Evolutionary conservation across 2,113 vertebrate genomes (phyloP), one percentile per base, ranked within the genome.

Genomic region (Gavialis gangeticus): DNA sequence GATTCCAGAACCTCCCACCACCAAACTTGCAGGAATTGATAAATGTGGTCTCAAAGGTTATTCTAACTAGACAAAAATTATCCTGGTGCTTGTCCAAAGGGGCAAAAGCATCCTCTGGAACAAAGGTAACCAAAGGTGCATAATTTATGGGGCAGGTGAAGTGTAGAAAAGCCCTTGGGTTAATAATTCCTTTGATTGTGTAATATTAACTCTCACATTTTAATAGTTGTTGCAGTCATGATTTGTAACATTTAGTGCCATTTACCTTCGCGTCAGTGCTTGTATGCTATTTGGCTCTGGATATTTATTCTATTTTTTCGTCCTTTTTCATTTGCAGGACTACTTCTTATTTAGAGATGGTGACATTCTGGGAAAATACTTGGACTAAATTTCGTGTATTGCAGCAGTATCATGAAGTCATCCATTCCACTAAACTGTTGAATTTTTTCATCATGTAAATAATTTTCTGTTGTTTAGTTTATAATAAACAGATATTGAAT

Each of bases 301-400:
- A 34, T 34, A 34, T 34, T 34, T 34, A 34, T 75, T 55, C 58
- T 64, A 75, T 75, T 46, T 12, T 98, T 64, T 75, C 64, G n/a
- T 12, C 97, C 67, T 88, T 57, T 96, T 3, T 89, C 85, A 82
- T 88, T 62, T 97, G 60, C 96, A 99, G 99, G 99, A 99, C 85
- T 99, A 99, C 93, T 99, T 98, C 97, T 97, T 99, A 96, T 99
- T 99, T 97, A 99, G 99, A 97, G 99, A 99, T 87, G 98, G 98
- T 69, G 99, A 99, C 95, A 99, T 99, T 96, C 98, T 99, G 69
- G 99, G 99, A 57, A 99, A 99, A 96, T 99, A 99, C 2, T 75
- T 98, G n/a, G 99, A 99, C 21, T 99, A 98, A 98, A 97, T 81
- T 92, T 69, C 67, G 87, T 79, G 37, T 54, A 1, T 82, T 97